Evolutionary conservation across 2,113 vertebrate genomes (phyloP).

Genomic region (Alces alces): DNA sequence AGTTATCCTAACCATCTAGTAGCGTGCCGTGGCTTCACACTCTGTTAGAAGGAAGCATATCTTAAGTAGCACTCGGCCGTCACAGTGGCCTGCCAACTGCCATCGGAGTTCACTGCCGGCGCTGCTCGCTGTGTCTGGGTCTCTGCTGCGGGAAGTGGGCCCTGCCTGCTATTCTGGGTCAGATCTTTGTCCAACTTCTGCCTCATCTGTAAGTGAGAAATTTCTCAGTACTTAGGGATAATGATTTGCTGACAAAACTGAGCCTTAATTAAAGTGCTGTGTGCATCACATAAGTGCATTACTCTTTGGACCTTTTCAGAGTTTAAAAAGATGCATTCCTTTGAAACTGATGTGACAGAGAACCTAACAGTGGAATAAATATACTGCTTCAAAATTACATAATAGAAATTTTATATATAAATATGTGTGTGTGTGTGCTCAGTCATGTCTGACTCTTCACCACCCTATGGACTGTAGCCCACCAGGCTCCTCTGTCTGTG

Average conservation of each 20-base stretch:
- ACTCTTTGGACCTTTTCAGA: background rate
- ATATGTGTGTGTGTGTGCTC: background rate
- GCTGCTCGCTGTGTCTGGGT: background rate
- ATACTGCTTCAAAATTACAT: background rate
- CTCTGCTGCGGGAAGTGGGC: background rate
- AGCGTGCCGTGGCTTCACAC: background rate
- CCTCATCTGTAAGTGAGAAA: constrained; percentile 11
- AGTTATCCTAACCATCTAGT: background rate
- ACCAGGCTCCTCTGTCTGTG: background rate
- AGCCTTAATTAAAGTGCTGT: background rate
- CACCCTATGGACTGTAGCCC: background rate
- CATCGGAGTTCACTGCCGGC: background rate
- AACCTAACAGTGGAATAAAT: background rate
- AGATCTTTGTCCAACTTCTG: background rate
- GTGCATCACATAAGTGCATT: background rate
- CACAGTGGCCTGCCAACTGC: background rate
- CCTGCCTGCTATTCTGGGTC: background rate
- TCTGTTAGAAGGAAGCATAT: background rate
- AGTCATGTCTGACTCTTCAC: background rate
- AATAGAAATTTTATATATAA: background rate
- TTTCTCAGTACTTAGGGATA: background rate
- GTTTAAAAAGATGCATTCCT: background rate
- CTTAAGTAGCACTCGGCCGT: background rate
- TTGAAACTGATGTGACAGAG: background rate
- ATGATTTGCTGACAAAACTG: background rate